These are phyloP conservation scores for Agrochola lota DNA, from an alignment of 2,888 invertebrate species.

Conservation along the genomic window DNA sequence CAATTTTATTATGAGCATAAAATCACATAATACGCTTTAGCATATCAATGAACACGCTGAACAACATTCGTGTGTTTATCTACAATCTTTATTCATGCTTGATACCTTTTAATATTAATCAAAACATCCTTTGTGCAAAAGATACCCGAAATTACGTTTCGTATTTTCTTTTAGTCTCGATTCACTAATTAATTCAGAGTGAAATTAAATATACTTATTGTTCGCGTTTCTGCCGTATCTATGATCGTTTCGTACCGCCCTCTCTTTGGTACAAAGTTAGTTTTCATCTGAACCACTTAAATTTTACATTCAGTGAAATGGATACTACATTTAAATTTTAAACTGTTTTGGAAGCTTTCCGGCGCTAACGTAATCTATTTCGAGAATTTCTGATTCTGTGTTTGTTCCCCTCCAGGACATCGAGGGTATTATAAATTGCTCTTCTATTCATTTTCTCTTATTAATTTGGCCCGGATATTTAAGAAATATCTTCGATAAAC, in stretches of 20 bases:
- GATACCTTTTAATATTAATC: conserved; percentile 62
- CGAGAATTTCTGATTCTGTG: conserved; percentile 23
- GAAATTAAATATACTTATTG: conserved; percentile 69
- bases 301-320: conserved; percentile 48
- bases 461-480: conserved; percentile 26
- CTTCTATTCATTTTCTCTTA: conserved; percentile 20
- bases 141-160: conserved; percentile 65
- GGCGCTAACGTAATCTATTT: conserved; percentile 40
- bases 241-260: conserved; percentile 35
- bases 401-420: not conserved
- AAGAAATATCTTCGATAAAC: conserved; percentile 40
- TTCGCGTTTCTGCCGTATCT: conserved; percentile 52
- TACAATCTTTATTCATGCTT: conserved; percentile 51
- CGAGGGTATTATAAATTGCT: conserved; percentile 16
- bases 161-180: conserved; percentile 67
- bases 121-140: conserved; percentile 64
- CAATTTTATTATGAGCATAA: conserved; percentile 50
- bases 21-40: conserved; percentile 23
- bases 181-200: conserved; percentile 69
- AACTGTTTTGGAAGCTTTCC: conserved; percentile 37
- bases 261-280: conserved; percentile 48
- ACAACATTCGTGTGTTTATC: conserved; percentile 41
- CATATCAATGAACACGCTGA: not conserved
- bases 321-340: conserved; percentile 51
- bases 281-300: conserved; percentile 42